These are phyloP conservation scores for Trematomus bernacchii DNA, from an alignment of 2,797 vertebrate genomes.

Conservation along the genomic window DNA sequence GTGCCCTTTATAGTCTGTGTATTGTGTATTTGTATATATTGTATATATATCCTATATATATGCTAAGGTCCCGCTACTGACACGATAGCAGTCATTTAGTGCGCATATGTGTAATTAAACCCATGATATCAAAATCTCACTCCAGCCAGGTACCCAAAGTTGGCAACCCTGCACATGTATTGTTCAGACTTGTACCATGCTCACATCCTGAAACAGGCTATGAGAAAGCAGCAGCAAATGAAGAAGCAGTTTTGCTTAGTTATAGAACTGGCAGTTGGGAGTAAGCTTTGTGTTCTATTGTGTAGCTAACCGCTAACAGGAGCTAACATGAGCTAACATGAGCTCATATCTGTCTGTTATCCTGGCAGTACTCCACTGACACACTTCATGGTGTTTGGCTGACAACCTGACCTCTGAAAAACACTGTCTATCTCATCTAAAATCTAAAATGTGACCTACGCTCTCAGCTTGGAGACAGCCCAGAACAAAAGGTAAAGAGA, in stretches of 20 bases:
- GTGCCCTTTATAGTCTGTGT: too few relatives aligned
- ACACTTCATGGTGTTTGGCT: constrained; percentile 19
- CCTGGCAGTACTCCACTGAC: constrained; percentile 19
- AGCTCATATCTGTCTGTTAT: constrained; percentile 32
- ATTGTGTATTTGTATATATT: too few relatives aligned
- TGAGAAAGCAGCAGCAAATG: constrained; percentile 2
- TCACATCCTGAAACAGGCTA: neutral
- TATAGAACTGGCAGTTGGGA: too few relatives aligned
- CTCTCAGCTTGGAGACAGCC: neutral
- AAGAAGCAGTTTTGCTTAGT: too few relatives aligned
- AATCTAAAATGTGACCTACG: constrained; percentile 9
- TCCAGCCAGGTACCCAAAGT: too few relatives aligned
- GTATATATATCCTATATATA: too few relatives aligned
- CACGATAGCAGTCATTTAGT: too few relatives aligned
- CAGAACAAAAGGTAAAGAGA: constrained; percentile 8
- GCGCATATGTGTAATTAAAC: too few relatives aligned
- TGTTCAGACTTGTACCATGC: neutral
- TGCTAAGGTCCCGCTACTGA: too few relatives aligned
- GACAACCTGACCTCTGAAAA: constrained; percentile 22
- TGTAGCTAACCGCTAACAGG: neutral
- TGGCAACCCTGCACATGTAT: too few relatives aligned
- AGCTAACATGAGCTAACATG: neutral
- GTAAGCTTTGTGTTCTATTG: too few relatives aligned
- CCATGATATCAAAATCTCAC: too few relatives aligned
- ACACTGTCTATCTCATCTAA: constrained; percentile 16